Conservation (phyloP, 2,888 invertebrate genomes). For the Zaprionus lineosus region DNA sequence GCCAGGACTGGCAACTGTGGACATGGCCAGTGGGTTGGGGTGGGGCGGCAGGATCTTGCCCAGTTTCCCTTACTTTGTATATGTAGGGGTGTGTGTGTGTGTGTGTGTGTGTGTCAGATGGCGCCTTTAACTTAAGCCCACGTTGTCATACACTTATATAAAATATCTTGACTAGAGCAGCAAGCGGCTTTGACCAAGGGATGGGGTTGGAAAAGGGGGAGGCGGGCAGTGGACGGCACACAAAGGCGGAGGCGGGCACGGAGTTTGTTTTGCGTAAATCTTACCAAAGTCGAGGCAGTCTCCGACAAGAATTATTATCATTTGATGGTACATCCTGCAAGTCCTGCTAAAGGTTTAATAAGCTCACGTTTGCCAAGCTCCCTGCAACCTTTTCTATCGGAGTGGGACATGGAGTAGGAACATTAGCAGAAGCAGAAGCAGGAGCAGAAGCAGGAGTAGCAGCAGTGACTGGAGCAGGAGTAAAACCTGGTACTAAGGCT, state of each 20-base stretch:
- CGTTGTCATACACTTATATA: slow-evolving; percentile 71
- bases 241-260: background rate
- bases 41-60: background rate
- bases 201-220: no score
- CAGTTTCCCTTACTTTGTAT: background rate
- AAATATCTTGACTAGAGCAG: slow-evolving; percentile 65
- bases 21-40: slow-evolving; percentile 15
- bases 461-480: no score
- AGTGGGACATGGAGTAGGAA: slow-evolving; percentile 11
- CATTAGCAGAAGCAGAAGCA: no score
- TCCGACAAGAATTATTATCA: slow-evolving; percentile 63
- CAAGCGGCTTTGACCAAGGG: slow-evolving; percentile 13
- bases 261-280: slow-evolving; percentile 48
- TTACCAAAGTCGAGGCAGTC: slow-evolving; percentile 20
- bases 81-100: slow-evolving; percentile 20
- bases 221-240: background rate
- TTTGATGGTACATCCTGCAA: slow-evolving; percentile 54
- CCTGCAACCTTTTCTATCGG: slow-evolving; percentile 1
- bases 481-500: no score
- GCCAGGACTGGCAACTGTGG: slow-evolving; percentile 40
- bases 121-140: slow-evolving; percentile 66
- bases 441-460: no score
- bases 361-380: slow-evolving; percentile 10
- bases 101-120: slow-evolving; percentile 41
- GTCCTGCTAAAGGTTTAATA: slow-evolving; percentile 21